Conservation (phyloP, 2,888 invertebrate genomes). For the Heliconius hortense region DNA sequence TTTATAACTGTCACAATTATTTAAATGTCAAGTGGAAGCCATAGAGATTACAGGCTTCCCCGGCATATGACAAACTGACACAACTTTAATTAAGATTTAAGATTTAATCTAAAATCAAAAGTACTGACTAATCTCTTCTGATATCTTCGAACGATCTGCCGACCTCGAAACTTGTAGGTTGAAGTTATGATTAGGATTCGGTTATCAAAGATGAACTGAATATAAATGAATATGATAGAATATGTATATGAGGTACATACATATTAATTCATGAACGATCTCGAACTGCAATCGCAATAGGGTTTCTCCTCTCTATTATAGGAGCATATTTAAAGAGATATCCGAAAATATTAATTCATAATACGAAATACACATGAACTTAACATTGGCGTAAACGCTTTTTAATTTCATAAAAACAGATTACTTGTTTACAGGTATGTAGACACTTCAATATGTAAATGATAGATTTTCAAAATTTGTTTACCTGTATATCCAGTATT, state of each 20-base stretch:
- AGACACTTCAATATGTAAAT: too few species aligned
- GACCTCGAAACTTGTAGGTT: background rate
- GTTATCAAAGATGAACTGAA: conserved; percentile 4
- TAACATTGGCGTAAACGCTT: background rate
- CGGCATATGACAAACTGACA: conserved; percentile 4
- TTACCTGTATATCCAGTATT: conserved; percentile 86
- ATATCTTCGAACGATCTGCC: background rate
- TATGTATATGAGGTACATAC: too few species aligned
- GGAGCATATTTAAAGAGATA: too few species aligned
- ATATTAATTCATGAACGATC: background rate
- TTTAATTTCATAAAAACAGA: background rate
- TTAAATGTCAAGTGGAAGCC: conserved; percentile 10
- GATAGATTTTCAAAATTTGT: conserved; percentile 34
- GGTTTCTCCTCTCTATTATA: too few species aligned
- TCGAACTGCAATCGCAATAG: background rate
- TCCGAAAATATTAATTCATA: too few species aligned
- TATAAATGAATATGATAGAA: background rate
- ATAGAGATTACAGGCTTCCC: background rate
- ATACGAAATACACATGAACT: background rate
- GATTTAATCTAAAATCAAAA: conserved; percentile 15
- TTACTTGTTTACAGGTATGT: too few species aligned
- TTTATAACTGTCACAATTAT: conserved; percentile 3
- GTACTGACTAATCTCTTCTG: background rate
- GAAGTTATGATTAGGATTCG: background rate
- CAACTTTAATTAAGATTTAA: conserved; percentile 20